Percentiles rank a stretch among this genome's conserved stretches.
phyloP scores from a whole-genome alignment of 2,113 vertebrate species.

The Trichomycterus rosablanca region DNA sequence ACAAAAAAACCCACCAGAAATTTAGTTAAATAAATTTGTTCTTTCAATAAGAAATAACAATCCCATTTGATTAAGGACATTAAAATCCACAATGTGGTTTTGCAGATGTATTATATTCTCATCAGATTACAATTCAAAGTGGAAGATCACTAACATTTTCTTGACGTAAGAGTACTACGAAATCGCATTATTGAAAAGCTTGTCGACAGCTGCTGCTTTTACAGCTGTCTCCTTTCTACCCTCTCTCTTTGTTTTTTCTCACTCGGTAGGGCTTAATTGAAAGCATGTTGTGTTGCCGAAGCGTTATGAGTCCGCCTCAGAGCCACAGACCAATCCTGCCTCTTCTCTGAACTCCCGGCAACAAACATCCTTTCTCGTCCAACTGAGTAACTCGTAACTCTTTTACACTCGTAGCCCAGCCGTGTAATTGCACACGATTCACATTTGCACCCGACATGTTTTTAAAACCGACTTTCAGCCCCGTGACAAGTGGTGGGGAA shows the following conservation, averaged over 20 bases:
- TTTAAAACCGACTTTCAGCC: neutral
- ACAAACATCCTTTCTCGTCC: conserved; percentile 30
- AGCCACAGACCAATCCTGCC: conserved; percentile 37
- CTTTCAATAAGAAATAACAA: neutral
- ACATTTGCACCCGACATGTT: conserved; percentile 18
- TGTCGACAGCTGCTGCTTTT: neutral
- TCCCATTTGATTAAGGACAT: neutral
- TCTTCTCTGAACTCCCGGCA: conserved; percentile 41
- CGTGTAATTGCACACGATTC: conserved; percentile 56
- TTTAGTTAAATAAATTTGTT: too few relatives aligned
- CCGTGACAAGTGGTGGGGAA: neutral
- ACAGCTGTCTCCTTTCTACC: conserved; percentile 29
- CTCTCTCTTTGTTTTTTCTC: conserved; percentile 16
- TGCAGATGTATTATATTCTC: too few relatives aligned
- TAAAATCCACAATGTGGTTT: neutral
- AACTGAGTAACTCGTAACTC: conserved; percentile 48
- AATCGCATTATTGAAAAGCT: too few relatives aligned
- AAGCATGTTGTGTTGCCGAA: conserved; percentile 45
- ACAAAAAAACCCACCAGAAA: neutral
- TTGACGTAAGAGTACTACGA: too few relatives aligned
- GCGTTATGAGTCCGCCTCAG: conserved; percentile 47
- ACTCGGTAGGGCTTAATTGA: conserved; percentile 52
- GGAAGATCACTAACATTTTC: too few relatives aligned
- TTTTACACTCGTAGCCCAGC: conserved; percentile 49
- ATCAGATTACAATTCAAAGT: too few relatives aligned